Evolutionary conservation across 2,888 invertebrate species (phyloP).

Genomic region (Eupithecia vulgata): DNA sequence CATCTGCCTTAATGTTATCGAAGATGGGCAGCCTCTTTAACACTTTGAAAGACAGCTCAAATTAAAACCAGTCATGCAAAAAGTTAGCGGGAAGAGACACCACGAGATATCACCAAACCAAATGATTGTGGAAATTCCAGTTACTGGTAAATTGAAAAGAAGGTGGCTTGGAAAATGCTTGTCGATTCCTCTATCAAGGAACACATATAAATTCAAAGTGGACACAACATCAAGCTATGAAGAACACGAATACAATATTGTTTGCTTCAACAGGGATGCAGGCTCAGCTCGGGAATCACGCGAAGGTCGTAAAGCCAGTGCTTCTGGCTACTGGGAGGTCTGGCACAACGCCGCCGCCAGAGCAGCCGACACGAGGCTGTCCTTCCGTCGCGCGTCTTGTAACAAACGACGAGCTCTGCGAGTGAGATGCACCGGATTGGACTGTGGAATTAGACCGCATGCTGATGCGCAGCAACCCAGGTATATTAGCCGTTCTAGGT

Average conservation of each 20-base stretch:
- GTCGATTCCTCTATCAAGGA: no score
- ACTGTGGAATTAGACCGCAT: constrained; percentile 89
- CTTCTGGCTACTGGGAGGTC: constrained; percentile 84
- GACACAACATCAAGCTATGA: not conserved
- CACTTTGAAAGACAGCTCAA: no score
- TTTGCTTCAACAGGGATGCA: constrained; percentile 60
- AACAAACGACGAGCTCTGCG: constrained; percentile 85
- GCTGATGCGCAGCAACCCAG: constrained; percentile 87
- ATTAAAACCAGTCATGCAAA: no score
- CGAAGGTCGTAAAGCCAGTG: constrained; percentile 67
- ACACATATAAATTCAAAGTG: no score
- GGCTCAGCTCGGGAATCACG: constrained; percentile 75
- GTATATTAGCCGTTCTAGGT: constrained; percentile 60
- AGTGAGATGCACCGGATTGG: constrained; percentile 87
- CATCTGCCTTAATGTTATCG: no score
- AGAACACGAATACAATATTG: not conserved
- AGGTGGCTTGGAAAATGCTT: no score
- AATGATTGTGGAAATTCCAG: no score
- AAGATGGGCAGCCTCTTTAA: no score
- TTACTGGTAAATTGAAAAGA: not conserved
- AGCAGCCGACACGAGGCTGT: constrained; percentile 84
- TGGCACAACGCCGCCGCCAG: constrained; percentile 81
- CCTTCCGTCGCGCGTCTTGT: constrained; percentile 87
- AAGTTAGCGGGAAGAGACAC: no score
- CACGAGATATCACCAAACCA: no score